Evolutionary conservation across 2,113 vertebrate species (phyloP).

Genomic region (Eulacestoma nigropectus): DNA sequence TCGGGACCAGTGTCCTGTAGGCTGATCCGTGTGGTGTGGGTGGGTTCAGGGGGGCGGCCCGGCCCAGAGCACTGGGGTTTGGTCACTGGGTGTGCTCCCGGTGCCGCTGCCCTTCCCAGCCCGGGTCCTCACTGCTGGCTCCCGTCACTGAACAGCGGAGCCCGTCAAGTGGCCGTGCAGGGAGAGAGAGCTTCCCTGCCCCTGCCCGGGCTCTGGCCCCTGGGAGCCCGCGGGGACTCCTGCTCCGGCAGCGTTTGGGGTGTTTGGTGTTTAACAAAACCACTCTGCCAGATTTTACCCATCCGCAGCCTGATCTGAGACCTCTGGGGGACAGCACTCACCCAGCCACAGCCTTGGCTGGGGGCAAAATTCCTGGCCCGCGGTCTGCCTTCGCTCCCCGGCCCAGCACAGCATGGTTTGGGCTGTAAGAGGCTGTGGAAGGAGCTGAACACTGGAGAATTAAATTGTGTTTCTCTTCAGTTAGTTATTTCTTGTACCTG

Average conservation of each 20-base stretch:
- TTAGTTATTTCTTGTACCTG: background rate
- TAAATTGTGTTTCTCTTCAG: background rate
- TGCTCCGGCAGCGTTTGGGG: background rate
- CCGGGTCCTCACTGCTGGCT: background rate
- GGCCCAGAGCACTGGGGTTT: background rate
- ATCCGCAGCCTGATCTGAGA: background rate
- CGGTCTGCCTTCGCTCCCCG: background rate
- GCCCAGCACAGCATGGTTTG: background rate
- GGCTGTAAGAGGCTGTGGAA: background rate
- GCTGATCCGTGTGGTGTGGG: background rate
- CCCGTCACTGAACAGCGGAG: background rate
- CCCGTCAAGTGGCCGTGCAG: background rate
- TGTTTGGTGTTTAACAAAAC: too few relatives aligned
- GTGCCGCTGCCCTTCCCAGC: background rate
- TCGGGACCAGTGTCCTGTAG: background rate
- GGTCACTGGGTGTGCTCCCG: background rate
- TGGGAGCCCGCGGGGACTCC: background rate
- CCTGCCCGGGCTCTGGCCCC: too few relatives aligned
- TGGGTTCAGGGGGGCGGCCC: background rate
- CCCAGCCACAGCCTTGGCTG: background rate
- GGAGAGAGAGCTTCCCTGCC: background rate
- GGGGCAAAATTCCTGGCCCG: background rate
- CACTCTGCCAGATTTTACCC: background rate
- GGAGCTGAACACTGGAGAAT: background rate
- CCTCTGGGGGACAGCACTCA: background rate